phyloP scores from a whole-genome alignment of 2,113 vertebrate genomes.

The Cyprinodon variegatus region DNA sequence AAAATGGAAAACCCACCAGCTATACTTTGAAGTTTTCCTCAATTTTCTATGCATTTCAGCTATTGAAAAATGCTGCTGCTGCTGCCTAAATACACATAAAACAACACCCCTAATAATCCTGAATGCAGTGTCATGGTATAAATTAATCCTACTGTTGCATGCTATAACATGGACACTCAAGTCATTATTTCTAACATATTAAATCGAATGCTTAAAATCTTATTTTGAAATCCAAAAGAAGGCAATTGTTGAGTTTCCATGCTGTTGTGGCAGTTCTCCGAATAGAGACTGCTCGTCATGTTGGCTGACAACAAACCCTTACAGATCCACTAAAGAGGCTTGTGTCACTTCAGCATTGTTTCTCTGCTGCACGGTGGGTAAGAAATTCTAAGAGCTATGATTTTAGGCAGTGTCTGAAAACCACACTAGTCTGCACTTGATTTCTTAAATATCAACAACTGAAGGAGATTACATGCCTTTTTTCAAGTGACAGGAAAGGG shows the following conservation, averaged over 20 bases:
- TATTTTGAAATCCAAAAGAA: not conserved
- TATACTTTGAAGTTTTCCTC: not conserved
- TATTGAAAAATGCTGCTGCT: not conserved
- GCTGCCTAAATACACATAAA: not conserved
- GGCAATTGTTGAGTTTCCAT: too few relatives aligned
- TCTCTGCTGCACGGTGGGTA: too few relatives aligned
- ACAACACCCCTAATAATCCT: not conserved
- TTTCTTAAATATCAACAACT: too few relatives aligned
- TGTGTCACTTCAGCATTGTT: too few relatives aligned
- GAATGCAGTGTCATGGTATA: not conserved
- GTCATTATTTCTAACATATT: not conserved
- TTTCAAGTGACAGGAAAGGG: too few relatives aligned
- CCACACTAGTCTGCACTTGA: too few relatives aligned
- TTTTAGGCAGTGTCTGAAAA: too few relatives aligned
- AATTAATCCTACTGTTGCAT: not conserved
- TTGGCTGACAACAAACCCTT: not conserved
- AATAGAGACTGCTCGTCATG: not conserved
- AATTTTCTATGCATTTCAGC: not conserved
- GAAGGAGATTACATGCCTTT: too few relatives aligned
- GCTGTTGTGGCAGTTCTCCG: not conserved
- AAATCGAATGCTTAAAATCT: not conserved
- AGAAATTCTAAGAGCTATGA: too few relatives aligned
- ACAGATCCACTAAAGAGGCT: too few relatives aligned
- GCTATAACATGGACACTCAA: not conserved
- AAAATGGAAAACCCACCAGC: not conserved